These are phyloP conservation scores for Drosophila gaucha DNA, from an alignment of 2,888 invertebrate genomes.

Conservation along the genomic window DNA sequence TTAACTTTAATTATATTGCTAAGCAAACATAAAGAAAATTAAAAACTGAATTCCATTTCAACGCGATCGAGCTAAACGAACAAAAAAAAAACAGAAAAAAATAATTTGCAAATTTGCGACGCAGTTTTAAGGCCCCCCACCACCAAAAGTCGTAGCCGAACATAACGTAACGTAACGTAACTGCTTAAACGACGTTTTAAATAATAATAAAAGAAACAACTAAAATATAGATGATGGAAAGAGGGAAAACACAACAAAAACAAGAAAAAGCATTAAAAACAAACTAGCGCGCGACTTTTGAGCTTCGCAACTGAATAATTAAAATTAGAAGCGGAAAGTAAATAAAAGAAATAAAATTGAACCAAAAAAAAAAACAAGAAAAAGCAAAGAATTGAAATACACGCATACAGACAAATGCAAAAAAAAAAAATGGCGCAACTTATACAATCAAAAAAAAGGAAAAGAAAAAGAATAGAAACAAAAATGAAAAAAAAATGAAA, in stretches of 20 bases:
- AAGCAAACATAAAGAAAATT: constrained; percentile 52
- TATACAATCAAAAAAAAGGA: constrained; percentile 66
- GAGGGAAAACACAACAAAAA: constrained; percentile 27
- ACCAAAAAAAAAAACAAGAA: constrained; percentile 36
- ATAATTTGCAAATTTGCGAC: constrained; percentile 63
- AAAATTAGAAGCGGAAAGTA: constrained; percentile 76
- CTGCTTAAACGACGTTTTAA: constrained; percentile 66
- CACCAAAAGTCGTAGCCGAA: constrained; percentile 35
- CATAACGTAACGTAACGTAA: constrained; percentile 38
- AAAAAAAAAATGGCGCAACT: constrained; percentile 66
- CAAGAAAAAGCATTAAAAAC: constrained; percentile 66
- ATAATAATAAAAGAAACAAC: constrained; percentile 26
- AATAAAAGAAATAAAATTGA: constrained; percentile 50
- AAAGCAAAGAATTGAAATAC: constrained; percentile 60
- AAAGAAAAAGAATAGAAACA: constrained; percentile 24
- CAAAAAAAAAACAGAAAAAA: constrained; percentile 26
- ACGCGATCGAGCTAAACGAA: constrained; percentile 42
- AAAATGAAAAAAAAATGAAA: constrained; percentile 15
- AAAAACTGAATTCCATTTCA: constrained; percentile 49
- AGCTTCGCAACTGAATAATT: constrained; percentile 78
- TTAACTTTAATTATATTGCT: constrained; percentile 69
- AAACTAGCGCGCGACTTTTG: constrained; percentile 75
- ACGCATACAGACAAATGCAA: constrained; percentile 38
- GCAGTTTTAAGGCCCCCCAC: constrained; percentile 60
- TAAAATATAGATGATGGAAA: constrained; percentile 21